Evolutionary conservation across 2,888 invertebrate genomes (phyloP), one percentile per base, ranked within the genome.

Genomic region (Drosophila pseudotalamancana): DNA sequence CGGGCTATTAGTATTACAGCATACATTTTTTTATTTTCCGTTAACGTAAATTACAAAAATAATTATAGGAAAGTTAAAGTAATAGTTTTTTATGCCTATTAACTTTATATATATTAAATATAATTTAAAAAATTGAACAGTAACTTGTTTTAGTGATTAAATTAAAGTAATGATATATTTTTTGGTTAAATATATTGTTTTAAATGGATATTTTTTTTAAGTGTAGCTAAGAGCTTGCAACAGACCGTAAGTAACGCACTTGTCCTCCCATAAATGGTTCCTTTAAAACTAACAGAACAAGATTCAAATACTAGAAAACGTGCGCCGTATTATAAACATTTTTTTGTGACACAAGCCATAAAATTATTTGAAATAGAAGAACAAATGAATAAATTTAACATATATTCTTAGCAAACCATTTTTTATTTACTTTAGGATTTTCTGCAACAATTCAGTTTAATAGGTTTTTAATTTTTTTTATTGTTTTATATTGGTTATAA

Each of bases 211-310:
- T 12, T 65, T 87, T 80, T 25, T 67, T 16, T 8, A 54, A 71
- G 86, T 85, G 86, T 60, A 68, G 39, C 55, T 70, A 51, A 66
- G 45, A 76, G 80, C 85, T 73, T 46, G 56, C 29, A 50, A 12
- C 27, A 9, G 27, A 3, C 56, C 77, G 80, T 61, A 81, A 56
- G 29, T 39, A 31, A 55, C 64, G 40, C 50, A 77, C 65, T 70
- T 85, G 88, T 78, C 79, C 86, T 73, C 39, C 88, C 79, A 59
- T 80, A 87, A 82, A 85, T 75, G 88, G 86, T 48, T 32, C 18
- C 37, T 21, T 54, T 46, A 39, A 43, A 46, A 48, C 39, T 27
- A 46, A 48, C n/a, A 49, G 37, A 42, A 29, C 18, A 5, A 18
- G 31, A 56, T 31, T 9, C 32, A 35, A 54, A 56, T 46, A 68